These are phyloP conservation scores for Agriopis marginaria DNA, from an alignment of 2,888 invertebrate genomes.

Conservation along the genomic window DNA sequence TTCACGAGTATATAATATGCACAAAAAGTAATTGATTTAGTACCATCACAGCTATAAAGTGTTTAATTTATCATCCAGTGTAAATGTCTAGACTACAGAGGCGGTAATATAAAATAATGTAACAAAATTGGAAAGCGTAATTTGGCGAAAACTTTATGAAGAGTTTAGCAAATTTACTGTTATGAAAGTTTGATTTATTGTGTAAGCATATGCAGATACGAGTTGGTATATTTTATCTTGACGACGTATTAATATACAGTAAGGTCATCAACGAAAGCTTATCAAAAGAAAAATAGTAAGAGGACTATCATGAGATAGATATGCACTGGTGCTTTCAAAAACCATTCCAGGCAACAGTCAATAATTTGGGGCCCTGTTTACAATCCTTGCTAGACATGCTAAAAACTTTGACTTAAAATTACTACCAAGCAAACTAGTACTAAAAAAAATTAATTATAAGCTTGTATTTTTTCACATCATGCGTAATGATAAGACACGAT, in stretches of 20 bases:
- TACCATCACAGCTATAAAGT: slow-evolving; percentile 54
- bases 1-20: slow-evolving; percentile 11
- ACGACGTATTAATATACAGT: not conserved
- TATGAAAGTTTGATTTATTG: slow-evolving; percentile 15
- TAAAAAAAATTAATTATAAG: too few species aligned
- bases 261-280: not conserved
- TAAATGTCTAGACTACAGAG: slow-evolving; percentile 52
- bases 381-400: too few species aligned
- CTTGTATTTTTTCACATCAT: too few species aligned
- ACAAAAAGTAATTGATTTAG: slow-evolving; percentile 47
- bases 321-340: too few species aligned
- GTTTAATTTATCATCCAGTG: slow-evolving; percentile 62
- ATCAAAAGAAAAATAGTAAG: not conserved
- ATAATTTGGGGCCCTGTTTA: too few species aligned
- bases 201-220: slow-evolving; percentile 6
- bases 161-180: slow-evolving; percentile 19
- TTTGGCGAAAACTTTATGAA: slow-evolving; percentile 52
- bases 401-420: too few species aligned
- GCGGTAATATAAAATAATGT: slow-evolving; percentile 43
- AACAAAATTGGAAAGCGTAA: slow-evolving; percentile 44
- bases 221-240: not conserved
- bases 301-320: not conserved
- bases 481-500: too few species aligned
- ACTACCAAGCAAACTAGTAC: too few species aligned
- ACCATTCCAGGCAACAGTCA: too few species aligned